These are phyloP conservation scores for Ectobius pallidus DNA, from an alignment of 2,888 invertebrate genomes.

Conservation along the genomic window DNA sequence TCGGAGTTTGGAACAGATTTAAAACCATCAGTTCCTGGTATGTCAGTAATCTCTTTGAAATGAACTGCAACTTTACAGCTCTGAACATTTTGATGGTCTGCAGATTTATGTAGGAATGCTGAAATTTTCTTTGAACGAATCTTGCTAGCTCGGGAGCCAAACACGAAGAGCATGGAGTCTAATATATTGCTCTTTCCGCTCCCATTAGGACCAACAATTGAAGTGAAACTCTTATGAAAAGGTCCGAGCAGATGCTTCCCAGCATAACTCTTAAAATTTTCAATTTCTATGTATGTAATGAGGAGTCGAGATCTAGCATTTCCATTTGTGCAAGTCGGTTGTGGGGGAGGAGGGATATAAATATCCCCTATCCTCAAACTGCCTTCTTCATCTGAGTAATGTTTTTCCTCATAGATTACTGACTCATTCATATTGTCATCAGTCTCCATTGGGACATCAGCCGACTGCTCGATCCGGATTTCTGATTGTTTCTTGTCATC, in stretches of 20 bases:
- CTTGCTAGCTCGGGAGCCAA: constrained; percentile 94
- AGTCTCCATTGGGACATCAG: too few relatives aligned
- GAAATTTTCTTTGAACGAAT: constrained; percentile 96
- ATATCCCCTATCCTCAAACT: constrained; percentile 79
- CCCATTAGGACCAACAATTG: constrained; percentile 98
- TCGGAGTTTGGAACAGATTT: constrained; percentile 78
- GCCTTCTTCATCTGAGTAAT: constrained; percentile 65
- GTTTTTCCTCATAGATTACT: constrained; percentile 33
- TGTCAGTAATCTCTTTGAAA: constrained; percentile 82
- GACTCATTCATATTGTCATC: constrained; percentile 12
- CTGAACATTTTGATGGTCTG: constrained; percentile 71
- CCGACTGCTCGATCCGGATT: too few relatives aligned
- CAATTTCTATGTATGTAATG: constrained; percentile 88
- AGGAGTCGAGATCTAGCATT: constrained; percentile 83
- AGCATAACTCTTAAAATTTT: constrained; percentile 97
- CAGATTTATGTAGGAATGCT: constrained; percentile 91
- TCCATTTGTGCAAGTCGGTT: constrained; percentile 72
- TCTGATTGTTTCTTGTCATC: too few relatives aligned
- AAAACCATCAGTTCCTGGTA: constrained; percentile 64
- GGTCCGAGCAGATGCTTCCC: constrained; percentile 85
- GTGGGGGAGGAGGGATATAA: constrained; percentile 70
- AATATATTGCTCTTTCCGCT: constrained; percentile 99
- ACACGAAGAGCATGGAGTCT: constrained; percentile 98
- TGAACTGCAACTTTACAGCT: constrained; percentile 89
- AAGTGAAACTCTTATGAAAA: constrained; percentile 96